These are phyloP conservation scores for Campylomormyrus tamandua DNA, from an alignment of 2,113 vertebrate species.

Conservation along the genomic window DNA sequence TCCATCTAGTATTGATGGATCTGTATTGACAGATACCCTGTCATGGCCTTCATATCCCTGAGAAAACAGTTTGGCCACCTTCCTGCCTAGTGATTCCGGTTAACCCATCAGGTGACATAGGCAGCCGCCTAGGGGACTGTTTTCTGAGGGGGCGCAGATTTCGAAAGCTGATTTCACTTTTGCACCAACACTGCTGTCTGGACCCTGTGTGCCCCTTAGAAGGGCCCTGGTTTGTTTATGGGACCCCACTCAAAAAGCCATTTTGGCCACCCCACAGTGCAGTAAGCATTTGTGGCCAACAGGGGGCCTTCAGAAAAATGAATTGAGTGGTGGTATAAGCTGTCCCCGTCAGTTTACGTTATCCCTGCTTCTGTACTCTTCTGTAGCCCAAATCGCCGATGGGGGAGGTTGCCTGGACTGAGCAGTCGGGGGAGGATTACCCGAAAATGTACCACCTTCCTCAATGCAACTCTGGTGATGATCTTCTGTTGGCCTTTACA, in stretches of 20 bases:
- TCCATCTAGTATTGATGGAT: slow-evolving; percentile 2
- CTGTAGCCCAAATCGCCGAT: background rate
- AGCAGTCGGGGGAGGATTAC: background rate
- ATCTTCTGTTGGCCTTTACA: background rate
- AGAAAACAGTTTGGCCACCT: background rate
- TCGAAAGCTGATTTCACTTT: background rate
- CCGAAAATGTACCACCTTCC: background rate
- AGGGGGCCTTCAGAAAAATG: background rate
- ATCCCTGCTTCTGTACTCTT: background rate
- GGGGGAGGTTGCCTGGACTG: background rate
- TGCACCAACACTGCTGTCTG: background rate
- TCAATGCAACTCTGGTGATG: background rate
- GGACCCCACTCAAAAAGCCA: background rate
- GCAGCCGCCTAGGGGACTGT: background rate
- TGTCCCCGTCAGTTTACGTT: background rate
- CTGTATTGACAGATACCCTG: background rate
- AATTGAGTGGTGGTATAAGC: background rate
- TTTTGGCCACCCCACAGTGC: background rate
- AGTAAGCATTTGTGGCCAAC: background rate
- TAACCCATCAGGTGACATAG: background rate
- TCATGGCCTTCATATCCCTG: background rate
- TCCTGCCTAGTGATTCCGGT: background rate
- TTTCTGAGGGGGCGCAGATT: background rate
- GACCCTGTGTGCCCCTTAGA: background rate
- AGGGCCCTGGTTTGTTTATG: background rate